phyloP scores from a whole-genome alignment of 2,113 vertebrate species.

The Tenrec ecaudatus region DNA sequence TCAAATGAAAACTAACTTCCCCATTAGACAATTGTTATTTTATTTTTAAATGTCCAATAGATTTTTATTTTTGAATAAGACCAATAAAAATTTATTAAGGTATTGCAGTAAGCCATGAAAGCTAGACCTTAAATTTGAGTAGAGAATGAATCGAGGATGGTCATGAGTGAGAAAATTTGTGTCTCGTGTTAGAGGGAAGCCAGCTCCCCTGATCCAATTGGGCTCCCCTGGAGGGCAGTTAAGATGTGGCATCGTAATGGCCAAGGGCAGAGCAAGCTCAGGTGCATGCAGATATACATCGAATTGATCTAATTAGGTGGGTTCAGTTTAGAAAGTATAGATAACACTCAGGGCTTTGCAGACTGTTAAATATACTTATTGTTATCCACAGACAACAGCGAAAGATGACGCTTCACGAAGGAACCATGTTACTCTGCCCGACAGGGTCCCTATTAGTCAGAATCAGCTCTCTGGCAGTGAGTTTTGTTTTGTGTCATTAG shows the following conservation, averaged over 20 bases:
- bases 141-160: not conserved
- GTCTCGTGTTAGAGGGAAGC: not conserved
- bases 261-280: not conserved
- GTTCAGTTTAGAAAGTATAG: not conserved
- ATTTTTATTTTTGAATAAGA: too few relatives aligned
- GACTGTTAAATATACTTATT: not conserved
- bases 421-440: too few relatives aligned
- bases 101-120: not conserved
- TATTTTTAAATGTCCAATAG: too few relatives aligned
- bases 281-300: not conserved
- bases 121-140: not conserved
- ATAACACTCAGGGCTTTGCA: too few relatives aligned
- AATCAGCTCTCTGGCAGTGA: too few relatives aligned
- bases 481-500: too few relatives aligned
- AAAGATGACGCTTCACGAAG: too few relatives aligned
- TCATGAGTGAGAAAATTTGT: not conserved
- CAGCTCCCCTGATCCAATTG: not conserved
- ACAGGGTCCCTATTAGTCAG: too few relatives aligned
- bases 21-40: too few relatives aligned
- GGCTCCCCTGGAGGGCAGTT: fast-evolving
- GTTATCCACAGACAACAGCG: too few relatives aligned
- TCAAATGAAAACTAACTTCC: too few relatives aligned
- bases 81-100: not conserved
- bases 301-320: not conserved
- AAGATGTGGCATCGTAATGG: not conserved